Evolutionary conservation across 2,888 invertebrate species (phyloP).

Genomic region (Tupiocoris notatus): DNA sequence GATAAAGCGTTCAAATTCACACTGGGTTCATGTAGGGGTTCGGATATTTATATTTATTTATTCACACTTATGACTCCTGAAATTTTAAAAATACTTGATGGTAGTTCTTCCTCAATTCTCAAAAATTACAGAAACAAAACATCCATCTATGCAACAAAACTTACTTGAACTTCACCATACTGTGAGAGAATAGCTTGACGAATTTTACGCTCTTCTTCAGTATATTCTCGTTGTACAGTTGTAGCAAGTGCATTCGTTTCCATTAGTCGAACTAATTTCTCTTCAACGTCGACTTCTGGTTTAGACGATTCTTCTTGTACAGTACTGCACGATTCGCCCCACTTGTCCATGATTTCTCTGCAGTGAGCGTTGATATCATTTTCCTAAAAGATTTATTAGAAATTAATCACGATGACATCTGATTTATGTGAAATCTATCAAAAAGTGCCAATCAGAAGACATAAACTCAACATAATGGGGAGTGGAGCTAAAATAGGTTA

Average conservation of each 20-base stretch:
- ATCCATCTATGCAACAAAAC: not conserved
- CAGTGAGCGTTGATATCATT: conserved; percentile 64
- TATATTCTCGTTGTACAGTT: conserved; percentile 67
- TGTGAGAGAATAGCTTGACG: conserved; percentile 85
- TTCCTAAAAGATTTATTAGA: conserved; percentile 56
- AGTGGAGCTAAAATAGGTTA: too few relatives aligned
- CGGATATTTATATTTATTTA: too few relatives aligned
- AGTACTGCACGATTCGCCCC: conserved; percentile 63
- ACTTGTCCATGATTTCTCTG: conserved; percentile 70
- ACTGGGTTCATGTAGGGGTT: too few relatives aligned
- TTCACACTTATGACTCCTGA: too few relatives aligned
- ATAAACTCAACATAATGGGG: too few relatives aligned
- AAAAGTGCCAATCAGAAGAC: too few relatives aligned
- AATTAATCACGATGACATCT: too few relatives aligned
- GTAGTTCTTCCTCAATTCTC: too few relatives aligned
- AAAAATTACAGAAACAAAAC: not conserved
- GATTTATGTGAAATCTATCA: not conserved
- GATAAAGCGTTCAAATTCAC: too few relatives aligned
- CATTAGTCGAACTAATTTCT: conserved; percentile 68
- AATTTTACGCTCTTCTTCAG: conserved; percentile 79
- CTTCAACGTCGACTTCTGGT: conserved; percentile 60
- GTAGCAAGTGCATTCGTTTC: conserved; percentile 72
- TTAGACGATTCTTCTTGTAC: conserved; percentile 52
- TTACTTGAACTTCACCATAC: conserved; percentile 65
- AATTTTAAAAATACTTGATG: too few relatives aligned